These are phyloP conservation scores for Monoplex corrugatus DNA, from an alignment of 2,888 invertebrate genomes.

Conservation along the genomic window DNA sequence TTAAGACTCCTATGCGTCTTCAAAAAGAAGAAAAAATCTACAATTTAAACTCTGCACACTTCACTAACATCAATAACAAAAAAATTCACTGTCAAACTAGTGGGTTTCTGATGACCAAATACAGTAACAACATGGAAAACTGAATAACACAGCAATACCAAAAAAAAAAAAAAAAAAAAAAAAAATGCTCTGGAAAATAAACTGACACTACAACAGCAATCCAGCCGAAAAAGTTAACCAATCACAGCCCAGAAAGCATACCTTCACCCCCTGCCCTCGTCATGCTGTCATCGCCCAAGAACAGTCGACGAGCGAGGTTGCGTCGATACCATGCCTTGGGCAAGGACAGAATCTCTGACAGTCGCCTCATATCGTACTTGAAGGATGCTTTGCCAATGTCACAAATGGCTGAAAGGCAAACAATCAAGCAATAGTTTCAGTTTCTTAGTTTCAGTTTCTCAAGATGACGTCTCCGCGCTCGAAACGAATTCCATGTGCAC, in stretches of 20 bases:
- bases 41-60: not conserved
- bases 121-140: not conserved
- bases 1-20: not conserved
- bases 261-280: conserved; percentile 68
- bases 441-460: too few species aligned
- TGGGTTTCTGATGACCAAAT: not conserved
- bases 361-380: conserved; percentile 98
- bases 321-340: conserved; percentile 99
- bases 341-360: conserved; percentile 98
- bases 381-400: conserved; percentile 94
- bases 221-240: not conserved
- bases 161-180: not conserved
- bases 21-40: too few species aligned
- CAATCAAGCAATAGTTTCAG: too few species aligned
- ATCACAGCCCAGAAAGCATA: conserved; percentile 47
- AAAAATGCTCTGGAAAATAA: not conserved
- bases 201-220: conserved; percentile 34
- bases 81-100: not conserved
- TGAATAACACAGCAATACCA: not conserved
- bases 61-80: not conserved
- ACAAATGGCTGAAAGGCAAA: conserved; percentile 87
- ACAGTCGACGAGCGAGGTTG: conserved; percentile 88
- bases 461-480: too few species aligned
- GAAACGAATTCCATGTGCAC: too few species aligned
- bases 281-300: conserved; percentile 89